Base-by-base conservation (phyloP, 2,113 vertebrate species). In the Tragelaphus scriptus region DNA sequence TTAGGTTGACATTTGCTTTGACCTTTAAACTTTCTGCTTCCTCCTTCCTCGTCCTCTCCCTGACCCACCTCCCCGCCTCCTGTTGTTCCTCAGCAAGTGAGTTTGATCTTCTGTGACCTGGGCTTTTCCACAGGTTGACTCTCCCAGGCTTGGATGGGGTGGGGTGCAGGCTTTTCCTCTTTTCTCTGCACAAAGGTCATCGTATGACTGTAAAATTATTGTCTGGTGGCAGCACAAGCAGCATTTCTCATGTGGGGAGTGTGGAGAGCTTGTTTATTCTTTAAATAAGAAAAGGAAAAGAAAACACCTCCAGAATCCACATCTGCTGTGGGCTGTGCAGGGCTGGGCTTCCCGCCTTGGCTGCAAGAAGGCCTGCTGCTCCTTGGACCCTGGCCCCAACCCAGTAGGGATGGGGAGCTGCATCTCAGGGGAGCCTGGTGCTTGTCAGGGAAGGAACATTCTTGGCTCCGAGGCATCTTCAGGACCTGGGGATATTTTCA, bases 1-100 rank as follows among this genome's bases (percentile, higher is more conserved):
- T 94, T 96, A 97, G 97, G 51, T 61, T 98, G 98, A 98, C 98
- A 97, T 98, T 98, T 98, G 90, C 98, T 97, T 89, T 98, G 98
- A 98, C 98, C 98, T 98, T 98, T 90, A 97, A 98, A 98, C 98
- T 98, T 96, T 96, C 49, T 58, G 95, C 81, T 98, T 98, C 96
- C 98, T 98, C 58, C 94, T 98, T 95, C 94, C 19, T 81, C 1
- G 47, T 95, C 91, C 94, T 91, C 47, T 87, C 58, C 63, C 56
- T 9, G 2, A 9, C 63, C 16, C 1, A 53, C 95, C 94, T 96
- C 75, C 75, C 40, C 85, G 47, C 98, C 98, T 97, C 97, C 98
- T 96, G 96, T 98, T 98, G 96, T 98, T 98, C 65, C 96, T 98
- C 87, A 55, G 96, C 96, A 40, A 97, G 79, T 97, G 88, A 95